Conservation (phyloP, 2,113 vertebrate species). For the Pedetes capensis region DNA sequence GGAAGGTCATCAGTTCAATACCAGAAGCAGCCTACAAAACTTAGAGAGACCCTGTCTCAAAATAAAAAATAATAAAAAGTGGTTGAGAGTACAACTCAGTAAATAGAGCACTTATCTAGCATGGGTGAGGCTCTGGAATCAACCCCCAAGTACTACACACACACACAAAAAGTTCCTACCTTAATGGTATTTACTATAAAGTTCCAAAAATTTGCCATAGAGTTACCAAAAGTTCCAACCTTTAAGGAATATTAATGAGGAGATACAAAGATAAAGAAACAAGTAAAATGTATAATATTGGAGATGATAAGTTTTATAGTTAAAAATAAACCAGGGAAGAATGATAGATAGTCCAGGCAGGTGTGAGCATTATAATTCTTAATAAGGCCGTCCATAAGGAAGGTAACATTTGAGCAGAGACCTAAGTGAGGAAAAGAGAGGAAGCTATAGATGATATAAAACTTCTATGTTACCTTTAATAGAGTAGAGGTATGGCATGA, state of each 20-base stretch:
- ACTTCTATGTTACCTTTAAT: background rate
- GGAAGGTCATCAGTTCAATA: too few relatives aligned
- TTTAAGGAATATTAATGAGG: background rate
- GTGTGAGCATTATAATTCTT: slow-evolving; percentile 34
- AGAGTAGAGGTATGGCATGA: background rate
- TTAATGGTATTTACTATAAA: background rate
- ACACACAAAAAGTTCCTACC: background rate
- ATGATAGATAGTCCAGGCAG: background rate
- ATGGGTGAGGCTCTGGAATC: too few relatives aligned
- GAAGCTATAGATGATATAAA: background rate
- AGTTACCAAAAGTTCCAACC: background rate
- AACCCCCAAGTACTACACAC: too few relatives aligned
- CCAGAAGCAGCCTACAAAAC: too few relatives aligned
- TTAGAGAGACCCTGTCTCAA: too few relatives aligned
- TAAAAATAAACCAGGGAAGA: slow-evolving; percentile 38
- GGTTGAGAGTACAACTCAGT: too few relatives aligned
- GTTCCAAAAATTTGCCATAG: background rate
- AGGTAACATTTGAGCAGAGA: background rate
- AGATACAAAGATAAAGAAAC: background rate
- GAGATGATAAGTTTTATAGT: background rate
- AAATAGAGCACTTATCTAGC: too few relatives aligned
- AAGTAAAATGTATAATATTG: background rate
- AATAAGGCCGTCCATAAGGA: background rate
- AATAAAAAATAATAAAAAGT: too few relatives aligned
- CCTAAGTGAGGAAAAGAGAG: background rate